Percentiles rank a stretch among this genome's conserved stretches.
phyloP scores from a whole-genome alignment of 2,113 vertebrate species.

The Tauraco erythrolophus region DNA sequence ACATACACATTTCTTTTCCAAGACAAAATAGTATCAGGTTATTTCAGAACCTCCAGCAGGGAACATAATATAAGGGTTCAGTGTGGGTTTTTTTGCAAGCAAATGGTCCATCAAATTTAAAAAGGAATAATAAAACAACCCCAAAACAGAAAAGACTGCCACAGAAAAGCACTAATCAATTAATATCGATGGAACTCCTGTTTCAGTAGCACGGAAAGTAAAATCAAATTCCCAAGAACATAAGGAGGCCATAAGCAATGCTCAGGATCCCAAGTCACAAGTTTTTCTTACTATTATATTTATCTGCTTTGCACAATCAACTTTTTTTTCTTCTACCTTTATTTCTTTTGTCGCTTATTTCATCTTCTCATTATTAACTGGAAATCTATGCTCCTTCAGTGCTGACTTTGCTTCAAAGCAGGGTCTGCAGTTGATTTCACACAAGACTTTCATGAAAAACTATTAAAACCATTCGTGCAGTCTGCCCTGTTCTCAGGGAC shows the following conservation, averaged over 20 bases:
- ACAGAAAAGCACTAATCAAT: slow-evolving; percentile 14
- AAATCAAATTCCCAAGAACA: slow-evolving; percentile 53
- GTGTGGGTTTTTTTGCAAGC: not conserved
- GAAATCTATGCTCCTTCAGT: not conserved
- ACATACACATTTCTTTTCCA: not conserved
- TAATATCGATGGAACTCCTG: slow-evolving; percentile 8
- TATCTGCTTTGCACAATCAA: slow-evolving; percentile 46
- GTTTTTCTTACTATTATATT: slow-evolving; percentile 33
- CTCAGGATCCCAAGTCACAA: not conserved
- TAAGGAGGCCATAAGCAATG: slow-evolving; percentile 1
- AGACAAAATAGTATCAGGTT: not conserved
- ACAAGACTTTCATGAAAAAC: not conserved
- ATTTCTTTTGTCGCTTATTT: slow-evolving; percentile 41
- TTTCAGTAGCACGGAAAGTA: slow-evolving; percentile 25
- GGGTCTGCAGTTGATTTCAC: not conserved
- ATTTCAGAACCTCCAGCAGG: not conserved
- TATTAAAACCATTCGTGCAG: not conserved
- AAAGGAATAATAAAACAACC: not conserved
- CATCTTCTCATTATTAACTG: slow-evolving; percentile 21
- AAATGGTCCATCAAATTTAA: not conserved
- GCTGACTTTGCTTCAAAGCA: slow-evolving; percentile 3
- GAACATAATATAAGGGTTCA: not conserved
- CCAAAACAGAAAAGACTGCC: not conserved
- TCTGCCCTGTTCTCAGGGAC: not conserved
- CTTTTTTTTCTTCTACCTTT: not conserved